These are phyloP conservation scores for Macquaria australasica DNA, from an alignment of 2,113 vertebrate species.

Conservation along the genomic window DNA sequence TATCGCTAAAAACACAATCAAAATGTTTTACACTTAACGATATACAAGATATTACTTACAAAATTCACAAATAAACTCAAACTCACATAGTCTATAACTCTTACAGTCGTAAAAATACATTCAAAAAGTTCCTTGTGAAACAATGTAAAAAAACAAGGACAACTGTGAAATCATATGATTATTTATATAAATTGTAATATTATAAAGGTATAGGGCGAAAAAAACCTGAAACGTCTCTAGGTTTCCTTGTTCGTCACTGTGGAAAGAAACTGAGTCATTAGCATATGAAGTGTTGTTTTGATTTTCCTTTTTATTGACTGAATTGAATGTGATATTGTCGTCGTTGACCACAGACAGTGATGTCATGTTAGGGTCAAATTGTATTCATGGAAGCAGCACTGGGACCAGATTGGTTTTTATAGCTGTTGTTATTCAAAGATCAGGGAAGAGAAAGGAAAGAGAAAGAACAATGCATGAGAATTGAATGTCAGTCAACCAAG, in stretches of 20 bases:
- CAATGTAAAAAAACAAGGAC: too few species aligned
- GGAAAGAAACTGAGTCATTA: not conserved
- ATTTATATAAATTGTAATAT: not conserved
- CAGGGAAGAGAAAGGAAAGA: conserved; percentile 22
- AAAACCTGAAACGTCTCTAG: not conserved
- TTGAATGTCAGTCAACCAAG: conserved; percentile 47
- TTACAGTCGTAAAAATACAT: too few species aligned
- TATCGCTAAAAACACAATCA: too few species aligned
- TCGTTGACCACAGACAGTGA: not conserved
- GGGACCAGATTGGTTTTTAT: conserved; percentile 35
- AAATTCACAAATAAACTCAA: too few species aligned
- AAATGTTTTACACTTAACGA: too few species aligned
- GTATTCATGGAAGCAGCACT: conserved; percentile 32
- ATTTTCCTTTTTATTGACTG: not conserved
- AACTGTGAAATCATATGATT: too few species aligned
- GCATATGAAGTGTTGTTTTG: conserved; percentile 16
- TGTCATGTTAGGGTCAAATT: conserved; percentile 1
- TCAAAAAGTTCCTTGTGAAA: too few species aligned
- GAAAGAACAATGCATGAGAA: conserved; percentile 35
- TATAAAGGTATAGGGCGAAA: not conserved
- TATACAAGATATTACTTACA: too few species aligned
- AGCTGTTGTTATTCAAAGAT: conserved; percentile 50
- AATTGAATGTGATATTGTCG: conserved; percentile 17
- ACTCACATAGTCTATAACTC: too few species aligned
- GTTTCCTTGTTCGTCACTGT: not conserved